A percentile compares a stretch with the other conserved stretches of the same genome.
Conservation (phyloP, 2,888 invertebrate genomes). For the Andrena hattorfiana region DNA sequence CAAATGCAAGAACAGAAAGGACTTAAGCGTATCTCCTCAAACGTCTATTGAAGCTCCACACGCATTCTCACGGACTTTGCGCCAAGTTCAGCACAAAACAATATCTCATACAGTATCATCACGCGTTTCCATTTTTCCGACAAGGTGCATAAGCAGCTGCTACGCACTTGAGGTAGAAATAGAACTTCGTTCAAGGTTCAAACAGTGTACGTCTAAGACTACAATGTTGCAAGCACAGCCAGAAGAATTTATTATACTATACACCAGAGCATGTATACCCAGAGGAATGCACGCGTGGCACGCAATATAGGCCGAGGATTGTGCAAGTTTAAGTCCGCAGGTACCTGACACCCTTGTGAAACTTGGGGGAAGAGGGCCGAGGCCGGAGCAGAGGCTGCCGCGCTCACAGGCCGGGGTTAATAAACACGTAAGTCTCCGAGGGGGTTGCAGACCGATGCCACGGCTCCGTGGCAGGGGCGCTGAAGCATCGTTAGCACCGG, state of each 20-base stretch:
- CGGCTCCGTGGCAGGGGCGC: conserved; percentile 30
- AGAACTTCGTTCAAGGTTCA: no score
- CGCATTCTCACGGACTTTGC: no score
- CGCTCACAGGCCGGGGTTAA: conserved; percentile 64
- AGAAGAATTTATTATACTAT: background rate
- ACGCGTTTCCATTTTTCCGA: no score
- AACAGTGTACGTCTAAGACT: background rate
- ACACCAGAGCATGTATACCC: background rate
- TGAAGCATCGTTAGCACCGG: conserved; percentile 75
- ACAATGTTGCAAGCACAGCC: background rate
- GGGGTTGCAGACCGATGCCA: conserved; percentile 43
- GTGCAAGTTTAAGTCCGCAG: conserved; percentile 41
- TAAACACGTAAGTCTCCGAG: conserved; percentile 72
- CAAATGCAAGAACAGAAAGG: no score
- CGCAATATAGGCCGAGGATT: conserved; percentile 43
- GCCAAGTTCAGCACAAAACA: no score
- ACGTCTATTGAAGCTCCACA: no score
- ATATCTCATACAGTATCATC: no score
- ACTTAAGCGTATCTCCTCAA: no score
- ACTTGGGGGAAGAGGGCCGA: conserved; percentile 29
- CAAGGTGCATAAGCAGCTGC: no score
- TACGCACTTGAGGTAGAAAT: no score
- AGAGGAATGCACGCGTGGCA: conserved; percentile 8
- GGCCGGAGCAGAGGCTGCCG: conserved; percentile 24
- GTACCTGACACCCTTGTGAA: conserved; percentile 41